phyloP scores from a whole-genome alignment of 2,797 vertebrate genomes.

The Malurus leucopterus region DNA sequence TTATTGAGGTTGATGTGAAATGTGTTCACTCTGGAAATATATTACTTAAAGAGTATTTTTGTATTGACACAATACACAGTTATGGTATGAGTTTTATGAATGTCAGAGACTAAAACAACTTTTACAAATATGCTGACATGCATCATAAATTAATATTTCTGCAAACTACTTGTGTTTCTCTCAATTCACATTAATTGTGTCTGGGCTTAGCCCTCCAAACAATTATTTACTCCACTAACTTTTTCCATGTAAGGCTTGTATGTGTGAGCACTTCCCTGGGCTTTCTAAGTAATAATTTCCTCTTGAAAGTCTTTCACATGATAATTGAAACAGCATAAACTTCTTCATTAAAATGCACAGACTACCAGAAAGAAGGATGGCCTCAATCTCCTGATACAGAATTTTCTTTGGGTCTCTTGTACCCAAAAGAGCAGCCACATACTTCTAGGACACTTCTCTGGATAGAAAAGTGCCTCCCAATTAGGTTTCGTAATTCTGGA shows the following conservation, averaged over 20 bases:
- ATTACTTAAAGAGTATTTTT: not conserved
- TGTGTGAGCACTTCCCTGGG: not conserved
- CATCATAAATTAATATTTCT: not conserved
- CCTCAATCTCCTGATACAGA: not conserved
- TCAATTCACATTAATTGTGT: not conserved
- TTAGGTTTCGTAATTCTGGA: not conserved
- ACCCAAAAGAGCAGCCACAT: not conserved
- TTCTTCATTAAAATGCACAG: not conserved
- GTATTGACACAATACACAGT: not conserved
- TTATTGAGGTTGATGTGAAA: not conserved
- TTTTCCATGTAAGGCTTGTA: not conserved
- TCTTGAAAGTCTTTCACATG: not conserved
- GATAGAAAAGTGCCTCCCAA: not conserved
- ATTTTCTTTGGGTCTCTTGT: not conserved
- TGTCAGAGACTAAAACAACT: not conserved
- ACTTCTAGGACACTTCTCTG: not conserved
- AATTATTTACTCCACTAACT: not conserved
- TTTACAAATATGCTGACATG: not conserved
- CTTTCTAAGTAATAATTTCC: not conserved
- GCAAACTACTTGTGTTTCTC: not conserved
- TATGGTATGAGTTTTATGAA: not conserved
- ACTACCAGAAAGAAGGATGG: not conserved
- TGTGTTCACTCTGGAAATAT: not conserved
- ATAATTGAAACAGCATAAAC: not conserved
- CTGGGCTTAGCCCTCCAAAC: not conserved